phyloP scores from a whole-genome alignment of 2,888 invertebrate species.

The Geotrupes spiniger region DNA sequence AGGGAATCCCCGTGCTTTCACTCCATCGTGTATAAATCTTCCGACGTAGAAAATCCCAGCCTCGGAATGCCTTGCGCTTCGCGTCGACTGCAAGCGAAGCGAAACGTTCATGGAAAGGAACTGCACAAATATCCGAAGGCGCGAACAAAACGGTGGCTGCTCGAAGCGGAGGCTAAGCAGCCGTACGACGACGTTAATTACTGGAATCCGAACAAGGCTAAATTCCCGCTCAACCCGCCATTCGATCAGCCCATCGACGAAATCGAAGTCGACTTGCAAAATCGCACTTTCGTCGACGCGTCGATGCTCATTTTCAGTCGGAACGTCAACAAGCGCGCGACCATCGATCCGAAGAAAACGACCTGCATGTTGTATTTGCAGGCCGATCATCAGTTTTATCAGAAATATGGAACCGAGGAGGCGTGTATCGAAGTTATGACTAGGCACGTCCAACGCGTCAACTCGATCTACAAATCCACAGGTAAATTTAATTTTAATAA shows the following conservation, averaged over 20 bases:
- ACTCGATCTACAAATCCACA: conserved; percentile 81
- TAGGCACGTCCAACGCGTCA: conserved; percentile 89
- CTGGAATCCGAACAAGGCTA: conserved; percentile 51
- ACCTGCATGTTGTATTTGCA: conserved; percentile 95
- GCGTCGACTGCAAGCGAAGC: conserved; percentile 37
- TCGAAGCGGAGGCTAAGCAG: conserved; percentile 59
- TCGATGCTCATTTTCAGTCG: conserved; percentile 54
- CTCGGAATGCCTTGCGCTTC: conserved; percentile 43
- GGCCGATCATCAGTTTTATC: conserved; percentile 94
- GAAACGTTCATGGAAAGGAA: conserved; percentile 9
- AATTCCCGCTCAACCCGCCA: conserved; percentile 53
- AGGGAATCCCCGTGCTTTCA: conserved; percentile 59
- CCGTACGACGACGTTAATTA: conserved; percentile 51
- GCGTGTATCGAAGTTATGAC: conserved; percentile 95
- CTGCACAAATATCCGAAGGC: conserved; percentile 34
- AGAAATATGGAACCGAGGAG: conserved; percentile 90
- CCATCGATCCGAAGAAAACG: conserved; percentile 81
- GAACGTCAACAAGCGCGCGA: conserved; percentile 65
- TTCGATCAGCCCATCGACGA: conserved; percentile 47
- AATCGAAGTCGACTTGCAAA: conserved; percentile 38
- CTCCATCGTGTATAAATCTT: conserved; percentile 79
- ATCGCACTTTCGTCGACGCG: conserved; percentile 39
- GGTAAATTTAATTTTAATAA: conserved; percentile 43
- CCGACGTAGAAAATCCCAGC: conserved; percentile 65
- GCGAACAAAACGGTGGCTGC: conserved; percentile 64